phyloP scores from a whole-genome alignment of 2,113 vertebrate species.

The Uria aalge region DNA sequence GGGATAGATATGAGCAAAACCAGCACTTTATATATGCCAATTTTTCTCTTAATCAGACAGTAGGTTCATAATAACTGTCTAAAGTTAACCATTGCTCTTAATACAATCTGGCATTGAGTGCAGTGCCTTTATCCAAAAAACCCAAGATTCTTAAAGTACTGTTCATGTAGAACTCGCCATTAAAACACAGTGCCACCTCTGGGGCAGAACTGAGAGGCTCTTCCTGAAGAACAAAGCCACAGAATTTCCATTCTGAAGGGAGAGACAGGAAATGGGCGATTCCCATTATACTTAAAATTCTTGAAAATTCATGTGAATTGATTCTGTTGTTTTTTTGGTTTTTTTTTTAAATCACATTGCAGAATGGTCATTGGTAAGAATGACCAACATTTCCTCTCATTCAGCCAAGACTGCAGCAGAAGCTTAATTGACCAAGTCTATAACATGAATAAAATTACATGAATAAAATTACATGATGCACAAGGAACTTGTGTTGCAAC shows the following conservation, averaged over 20 bases:
- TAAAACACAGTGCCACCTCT: not conserved
- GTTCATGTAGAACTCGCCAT: not conserved
- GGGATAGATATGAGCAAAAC: not conserved
- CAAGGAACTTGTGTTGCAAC: not conserved
- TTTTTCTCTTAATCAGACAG: not conserved
- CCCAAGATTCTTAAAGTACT: not conserved
- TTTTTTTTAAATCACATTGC: not conserved
- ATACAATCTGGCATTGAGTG: not conserved
- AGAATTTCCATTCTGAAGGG: not conserved
- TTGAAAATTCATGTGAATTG: not conserved
- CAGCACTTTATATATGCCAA: not conserved
- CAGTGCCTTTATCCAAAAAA: not conserved
- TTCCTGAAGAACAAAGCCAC: not conserved
- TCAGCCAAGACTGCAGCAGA: slow-evolving; percentile 4
- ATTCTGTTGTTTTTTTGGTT: not conserved
- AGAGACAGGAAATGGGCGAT: not conserved
- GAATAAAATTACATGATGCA: not conserved
- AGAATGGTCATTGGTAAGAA: not conserved
- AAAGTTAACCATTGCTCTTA: not conserved
- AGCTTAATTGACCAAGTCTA: not conserved
- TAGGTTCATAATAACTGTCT: not conserved
- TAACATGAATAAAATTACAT: not conserved
- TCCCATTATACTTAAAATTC: not conserved
- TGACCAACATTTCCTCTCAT: not conserved
- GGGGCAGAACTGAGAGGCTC: not conserved